Base-by-base conservation (phyloP, 1,140 invertebrate species). In the Drosophila cardini region DNA sequence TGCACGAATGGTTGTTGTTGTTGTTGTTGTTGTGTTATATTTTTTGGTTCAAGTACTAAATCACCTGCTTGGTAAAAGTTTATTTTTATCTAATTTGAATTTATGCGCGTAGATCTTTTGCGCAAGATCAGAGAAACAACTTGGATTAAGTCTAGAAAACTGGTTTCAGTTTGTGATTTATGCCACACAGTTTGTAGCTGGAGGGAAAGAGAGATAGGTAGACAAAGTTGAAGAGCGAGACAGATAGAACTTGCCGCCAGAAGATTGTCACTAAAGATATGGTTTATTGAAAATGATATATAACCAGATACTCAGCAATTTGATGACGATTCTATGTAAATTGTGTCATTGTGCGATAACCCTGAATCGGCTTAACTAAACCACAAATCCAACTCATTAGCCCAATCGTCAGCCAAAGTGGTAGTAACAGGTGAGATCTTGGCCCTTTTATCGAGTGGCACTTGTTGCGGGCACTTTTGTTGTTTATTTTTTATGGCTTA, bases 11-110 rank as follows among this genome's bases (percentile, higher is more conserved):
- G 21, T 26, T 26, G 21, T 3, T 26, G 21, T 3, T 26, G 21
- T 26, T 48, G 43, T 73, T 71, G 67, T 32, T 69, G 42, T 11
- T 57, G 52, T 58, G 55, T 50, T 58, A 67, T 70, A 56, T 70
- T 74, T 70, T 74, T 70, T 56, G 69, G 73, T 68, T 68, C 42
- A 65, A 72, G 75, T 76, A 73, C 82, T 86, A 86, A 86, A 86
- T 86, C 82, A 86, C 82, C 78, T 76, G 82, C 68, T 13, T 60
- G 80, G 76, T 78, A 76, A 84, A 84, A 83, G 80, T 84, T 84
- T 64, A 72, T 73, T 69, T 73, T 46, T 69, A 77, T 77, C 83
- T 86, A 86, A 86, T 86, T 86, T 86, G 69, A 86, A 86, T 86
- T 86, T 86, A 86, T 86, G 80, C 75, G 80, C 75, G 56, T 62